These are phyloP conservation scores for Drosophila nigrodunni DNA, from an alignment of 1,140 invertebrate genomes.

Conservation along the genomic window DNA sequence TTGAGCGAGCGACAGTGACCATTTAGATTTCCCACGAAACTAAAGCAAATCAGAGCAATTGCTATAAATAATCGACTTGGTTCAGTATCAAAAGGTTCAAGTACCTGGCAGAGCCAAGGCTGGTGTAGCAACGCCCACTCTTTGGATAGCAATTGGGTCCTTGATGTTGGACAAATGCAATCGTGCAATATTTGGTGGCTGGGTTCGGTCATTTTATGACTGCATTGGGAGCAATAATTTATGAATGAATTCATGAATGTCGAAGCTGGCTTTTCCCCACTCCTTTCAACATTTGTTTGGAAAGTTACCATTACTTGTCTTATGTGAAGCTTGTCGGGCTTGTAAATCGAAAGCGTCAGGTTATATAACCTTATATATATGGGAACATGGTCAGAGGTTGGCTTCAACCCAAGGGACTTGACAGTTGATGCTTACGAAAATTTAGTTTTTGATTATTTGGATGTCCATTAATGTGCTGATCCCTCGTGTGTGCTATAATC, in stretches of 20 bases:
- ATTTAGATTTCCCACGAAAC: slow-evolving; percentile 28
- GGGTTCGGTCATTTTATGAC: slow-evolving; percentile 70
- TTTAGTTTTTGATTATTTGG: slow-evolving; percentile 80
- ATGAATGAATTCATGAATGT: slow-evolving; percentile 83
- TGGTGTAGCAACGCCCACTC: slow-evolving; percentile 10
- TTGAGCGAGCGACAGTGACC: slow-evolving; percentile 28
- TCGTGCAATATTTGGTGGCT: slow-evolving; percentile 78
- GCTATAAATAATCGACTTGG: slow-evolving; percentile 41
- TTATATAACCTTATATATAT: slow-evolving; percentile 40
- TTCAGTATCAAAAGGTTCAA: slow-evolving; percentile 3
- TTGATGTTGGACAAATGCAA: slow-evolving; percentile 64
- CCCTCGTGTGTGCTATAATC: slow-evolving; percentile 53
- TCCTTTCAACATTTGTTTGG: slow-evolving; percentile 10
- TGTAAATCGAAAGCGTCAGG: slow-evolving; percentile 64
- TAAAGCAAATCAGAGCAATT: slow-evolving; percentile 49
- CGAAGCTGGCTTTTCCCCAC: slow-evolving; percentile 42
- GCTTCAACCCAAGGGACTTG: slow-evolving; percentile 57
- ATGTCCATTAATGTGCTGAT: slow-evolving; percentile 78
- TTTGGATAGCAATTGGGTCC: not conserved
- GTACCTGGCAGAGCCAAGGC: slow-evolving; percentile 12
- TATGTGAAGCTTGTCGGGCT: slow-evolving; percentile 42
- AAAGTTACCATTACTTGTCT: slow-evolving; percentile 16
- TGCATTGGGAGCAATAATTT: slow-evolving; percentile 79
- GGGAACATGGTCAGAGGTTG: slow-evolving; percentile 16
- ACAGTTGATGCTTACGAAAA: slow-evolving; percentile 49